Percentiles rank a stretch among this genome's conserved stretches.
Conservation (phyloP, 2,113 vertebrate genomes). For the Corvus cornix region DNA sequence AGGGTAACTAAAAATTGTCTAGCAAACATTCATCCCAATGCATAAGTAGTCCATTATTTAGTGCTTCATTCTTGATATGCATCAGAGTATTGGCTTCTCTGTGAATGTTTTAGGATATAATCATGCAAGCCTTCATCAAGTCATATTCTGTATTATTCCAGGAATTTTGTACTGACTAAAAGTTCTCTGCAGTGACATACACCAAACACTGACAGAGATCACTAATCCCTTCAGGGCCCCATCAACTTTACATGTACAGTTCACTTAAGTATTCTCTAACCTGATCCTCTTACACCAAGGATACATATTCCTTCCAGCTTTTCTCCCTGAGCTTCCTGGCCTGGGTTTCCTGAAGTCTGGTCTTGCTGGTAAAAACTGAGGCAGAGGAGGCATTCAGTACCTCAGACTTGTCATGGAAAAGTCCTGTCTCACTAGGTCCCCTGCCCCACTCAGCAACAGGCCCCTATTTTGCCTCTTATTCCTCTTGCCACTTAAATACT, state of each 20-base stretch:
- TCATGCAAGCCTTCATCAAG: background rate
- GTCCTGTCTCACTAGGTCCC: background rate
- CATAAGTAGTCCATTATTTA: background rate
- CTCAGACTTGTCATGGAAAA: background rate
- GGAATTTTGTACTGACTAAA: background rate
- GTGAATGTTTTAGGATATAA: background rate
- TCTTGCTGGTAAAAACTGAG: background rate
- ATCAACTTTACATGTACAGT: background rate
- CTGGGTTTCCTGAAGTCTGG: background rate
- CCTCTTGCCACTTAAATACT: background rate
- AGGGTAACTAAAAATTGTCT: background rate
- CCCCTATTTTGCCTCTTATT: background rate
- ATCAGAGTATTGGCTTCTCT: background rate
- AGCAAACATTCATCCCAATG: background rate
- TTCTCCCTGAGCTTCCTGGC: background rate
- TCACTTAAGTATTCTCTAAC: background rate
- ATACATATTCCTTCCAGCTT: fast-evolving
- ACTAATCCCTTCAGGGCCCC: background rate
- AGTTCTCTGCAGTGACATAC: background rate
- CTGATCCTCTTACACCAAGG: background rate
- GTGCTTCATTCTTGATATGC: background rate
- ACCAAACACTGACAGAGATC: background rate
- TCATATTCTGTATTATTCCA: background rate
- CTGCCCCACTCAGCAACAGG: background rate
- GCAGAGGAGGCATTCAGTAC: background rate